Conservation (phyloP, 53 echinoderm and acorn worm species). For the Zoroaster sp. region DNA sequence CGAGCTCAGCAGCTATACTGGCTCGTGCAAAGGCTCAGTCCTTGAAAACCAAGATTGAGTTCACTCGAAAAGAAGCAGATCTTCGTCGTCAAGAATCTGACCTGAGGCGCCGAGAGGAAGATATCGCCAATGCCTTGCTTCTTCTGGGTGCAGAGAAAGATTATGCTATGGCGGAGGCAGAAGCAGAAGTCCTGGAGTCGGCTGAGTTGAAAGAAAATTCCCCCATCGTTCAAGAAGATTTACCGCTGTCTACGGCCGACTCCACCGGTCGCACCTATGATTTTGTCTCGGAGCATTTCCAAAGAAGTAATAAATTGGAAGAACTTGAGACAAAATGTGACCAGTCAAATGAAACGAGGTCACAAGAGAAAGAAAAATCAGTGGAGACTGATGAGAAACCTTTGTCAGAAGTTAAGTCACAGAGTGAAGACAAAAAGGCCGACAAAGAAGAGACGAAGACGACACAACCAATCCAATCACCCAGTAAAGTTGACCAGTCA, state of each 20-base stretch:
- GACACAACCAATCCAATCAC: neutral
- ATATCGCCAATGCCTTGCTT: constrained; percentile 55
- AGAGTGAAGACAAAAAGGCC: neutral
- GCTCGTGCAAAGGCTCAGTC: constrained; percentile 68
- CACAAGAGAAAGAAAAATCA: neutral
- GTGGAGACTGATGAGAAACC: neutral
- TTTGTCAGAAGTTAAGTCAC: too few species aligned
- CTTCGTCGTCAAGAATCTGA: constrained; percentile 42
- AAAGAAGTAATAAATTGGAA: constrained; percentile 1
- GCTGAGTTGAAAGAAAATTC: constrained; percentile 42
- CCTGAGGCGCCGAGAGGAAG: constrained; percentile 23
- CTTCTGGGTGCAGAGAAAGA: constrained; percentile 68
- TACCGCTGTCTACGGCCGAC: constrained; percentile 37
- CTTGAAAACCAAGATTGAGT: constrained; percentile 58
- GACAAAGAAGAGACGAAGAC: neutral
- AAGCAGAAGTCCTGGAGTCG: constrained; percentile 54
- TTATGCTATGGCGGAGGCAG: constrained; percentile 63
- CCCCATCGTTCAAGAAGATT: constrained; percentile 3
- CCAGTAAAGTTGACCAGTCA: constrained; percentile 1
- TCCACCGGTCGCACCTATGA: constrained; percentile 42
- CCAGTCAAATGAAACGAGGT: neutral
- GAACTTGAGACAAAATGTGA: constrained; percentile 4
- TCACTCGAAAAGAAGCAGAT: constrained; percentile 55
- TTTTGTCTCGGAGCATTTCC: constrained; percentile 37
- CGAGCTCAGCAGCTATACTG: constrained; percentile 63